These are phyloP conservation scores for Cottus gobio DNA, from an alignment of 2,113 vertebrate genomes.

Conservation along the genomic window DNA sequence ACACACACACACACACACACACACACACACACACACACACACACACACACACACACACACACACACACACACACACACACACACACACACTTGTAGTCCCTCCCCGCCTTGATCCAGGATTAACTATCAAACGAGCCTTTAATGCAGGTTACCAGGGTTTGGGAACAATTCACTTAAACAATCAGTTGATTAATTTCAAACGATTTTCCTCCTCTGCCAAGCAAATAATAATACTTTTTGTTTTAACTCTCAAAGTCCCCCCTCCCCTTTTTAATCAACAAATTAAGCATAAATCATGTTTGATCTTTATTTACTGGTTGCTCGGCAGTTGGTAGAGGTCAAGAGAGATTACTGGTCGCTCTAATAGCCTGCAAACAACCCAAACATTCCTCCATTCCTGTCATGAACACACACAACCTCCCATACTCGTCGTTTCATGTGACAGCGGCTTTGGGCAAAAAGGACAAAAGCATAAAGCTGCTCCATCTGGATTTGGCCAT, in stretches of 20 bases:
- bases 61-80: slow-evolving; percentile 9
- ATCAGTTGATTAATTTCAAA: slow-evolving; percentile 87
- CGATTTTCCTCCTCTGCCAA: slow-evolving; percentile 77
- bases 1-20: slow-evolving; percentile 23
- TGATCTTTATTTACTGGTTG: slow-evolving; percentile 84
- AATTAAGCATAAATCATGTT: slow-evolving; percentile 86
- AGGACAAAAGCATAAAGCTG: slow-evolving; percentile 33
- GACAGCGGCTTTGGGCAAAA: slow-evolving; percentile 20
- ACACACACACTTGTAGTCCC: slow-evolving; percentile 48
- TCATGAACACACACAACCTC: slow-evolving; percentile 33
- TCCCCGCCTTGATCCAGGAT: slow-evolving; percentile 82
- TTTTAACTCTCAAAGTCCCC: slow-evolving; percentile 69
- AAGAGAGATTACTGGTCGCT: slow-evolving; percentile 76
- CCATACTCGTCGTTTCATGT: slow-evolving; percentile 13
- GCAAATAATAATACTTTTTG: slow-evolving; percentile 81
- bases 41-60: slow-evolving; percentile 7
- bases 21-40: slow-evolving; percentile 3
- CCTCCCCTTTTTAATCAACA: slow-evolving; percentile 83
- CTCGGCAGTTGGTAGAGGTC: slow-evolving; percentile 81
- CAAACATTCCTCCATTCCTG: slow-evolving; percentile 56
- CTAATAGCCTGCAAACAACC: slow-evolving; percentile 62
- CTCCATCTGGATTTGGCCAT: not conserved
- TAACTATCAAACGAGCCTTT: slow-evolving; percentile 80
- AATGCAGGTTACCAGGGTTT: slow-evolving; percentile 80
- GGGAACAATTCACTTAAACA: slow-evolving; percentile 81